Conservation (phyloP, 2,888 invertebrate species). For the Aromia moschata region DNA sequence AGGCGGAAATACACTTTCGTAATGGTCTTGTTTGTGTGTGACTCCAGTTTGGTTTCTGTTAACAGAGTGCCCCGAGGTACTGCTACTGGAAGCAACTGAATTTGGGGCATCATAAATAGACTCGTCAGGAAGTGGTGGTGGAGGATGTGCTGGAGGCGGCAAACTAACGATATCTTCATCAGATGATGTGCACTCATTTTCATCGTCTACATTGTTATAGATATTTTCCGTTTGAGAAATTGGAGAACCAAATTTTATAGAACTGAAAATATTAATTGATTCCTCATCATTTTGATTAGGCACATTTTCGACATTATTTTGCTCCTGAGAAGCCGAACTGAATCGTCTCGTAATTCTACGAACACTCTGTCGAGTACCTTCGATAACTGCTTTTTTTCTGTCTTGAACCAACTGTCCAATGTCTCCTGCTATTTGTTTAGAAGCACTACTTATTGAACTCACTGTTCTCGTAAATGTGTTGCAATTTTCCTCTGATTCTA, state of each 20-base stretch:
- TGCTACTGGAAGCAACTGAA: slow-evolving; percentile 55
- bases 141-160: slow-evolving; percentile 69
- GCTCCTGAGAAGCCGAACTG: slow-evolving; percentile 48
- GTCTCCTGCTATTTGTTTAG: slow-evolving; percentile 67
- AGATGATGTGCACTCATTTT: slow-evolving; percentile 36
- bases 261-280: slow-evolving; percentile 67
- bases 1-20: slow-evolving; percentile 63
- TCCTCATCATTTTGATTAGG: slow-evolving; percentile 45
- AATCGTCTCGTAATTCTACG: slow-evolving; percentile 58
- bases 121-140: slow-evolving; percentile 68
- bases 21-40: slow-evolving; percentile 51
- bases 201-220: slow-evolving; percentile 53
- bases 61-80: slow-evolving; percentile 55
- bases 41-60: slow-evolving; percentile 35
- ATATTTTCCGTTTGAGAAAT: slow-evolving; percentile 44
- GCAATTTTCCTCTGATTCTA: slow-evolving; percentile 30
- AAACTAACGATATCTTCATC: slow-evolving; percentile 56
- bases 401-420: slow-evolving; percentile 67
- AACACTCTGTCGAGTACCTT: slow-evolving; percentile 68
- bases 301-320: slow-evolving; percentile 32
- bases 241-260: slow-evolving; percentile 53
- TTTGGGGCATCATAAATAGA: slow-evolving; percentile 66
- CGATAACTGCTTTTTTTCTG: slow-evolving; percentile 70
- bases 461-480: slow-evolving; percentile 59
- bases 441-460: slow-evolving; percentile 65